Conservation (phyloP, 2,888 invertebrate species). For the Marronus borbonicus region DNA sequence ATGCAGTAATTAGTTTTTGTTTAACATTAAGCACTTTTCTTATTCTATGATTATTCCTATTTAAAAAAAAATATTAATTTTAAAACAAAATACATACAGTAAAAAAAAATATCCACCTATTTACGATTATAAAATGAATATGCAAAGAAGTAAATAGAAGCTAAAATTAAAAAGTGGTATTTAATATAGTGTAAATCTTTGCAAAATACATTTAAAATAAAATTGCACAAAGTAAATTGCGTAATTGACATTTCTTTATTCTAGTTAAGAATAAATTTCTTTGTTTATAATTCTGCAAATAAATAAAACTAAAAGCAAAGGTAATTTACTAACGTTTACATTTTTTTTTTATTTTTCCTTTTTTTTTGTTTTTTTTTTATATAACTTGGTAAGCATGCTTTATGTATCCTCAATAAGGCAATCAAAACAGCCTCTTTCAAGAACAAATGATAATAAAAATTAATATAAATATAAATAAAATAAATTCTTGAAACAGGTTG, state of each 20-base stretch:
- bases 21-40: conserved; percentile 37
- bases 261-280: background rate
- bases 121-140: background rate
- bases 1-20: conserved; percentile 49
- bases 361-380: conserved; percentile 14
- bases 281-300: conserved; percentile 19
- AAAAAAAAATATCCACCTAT: conserved; percentile 18
- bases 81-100: conserved; percentile 4
- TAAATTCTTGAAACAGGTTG: conserved; percentile 11
- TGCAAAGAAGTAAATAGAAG: background rate
- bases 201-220: background rate
- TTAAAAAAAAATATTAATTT: conserved; percentile 15
- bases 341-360: conserved; percentile 15
- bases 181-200: conserved; percentile 9
- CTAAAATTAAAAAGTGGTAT: background rate
- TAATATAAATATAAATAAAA: background rate
- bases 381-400: conserved; percentile 29
- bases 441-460: background rate
- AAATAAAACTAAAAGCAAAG: conserved; percentile 39
- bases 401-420: conserved; percentile 31
- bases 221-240: conserved; percentile 37
- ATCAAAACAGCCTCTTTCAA: conserved; percentile 10
- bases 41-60: conserved; percentile 20
- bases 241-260: conserved; percentile 40
- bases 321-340: conserved; percentile 34